Evolutionary conservation across 1,140 invertebrate genomes (phyloP).

Genomic region (Whitmania pigra): DNA sequence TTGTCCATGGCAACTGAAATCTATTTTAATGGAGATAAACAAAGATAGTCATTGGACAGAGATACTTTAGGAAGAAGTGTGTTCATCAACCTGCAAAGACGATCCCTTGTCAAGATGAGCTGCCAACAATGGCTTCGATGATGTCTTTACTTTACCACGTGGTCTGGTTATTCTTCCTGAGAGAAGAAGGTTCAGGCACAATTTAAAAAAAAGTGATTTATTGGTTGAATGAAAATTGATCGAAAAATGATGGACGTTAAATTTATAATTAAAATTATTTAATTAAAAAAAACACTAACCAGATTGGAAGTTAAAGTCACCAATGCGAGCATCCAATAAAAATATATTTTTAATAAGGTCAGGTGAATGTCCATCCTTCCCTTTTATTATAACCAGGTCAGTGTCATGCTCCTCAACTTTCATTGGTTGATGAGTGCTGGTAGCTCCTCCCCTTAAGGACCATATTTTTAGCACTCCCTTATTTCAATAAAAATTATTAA

Average conservation of each 20-base stretch:
- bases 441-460: not conserved
- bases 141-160: not conserved
- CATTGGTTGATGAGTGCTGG: not conserved
- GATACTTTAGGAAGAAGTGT: not conserved
- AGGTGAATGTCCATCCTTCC: not conserved
- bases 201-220: not conserved
- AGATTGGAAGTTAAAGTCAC: not conserved
- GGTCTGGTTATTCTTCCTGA: not conserved
- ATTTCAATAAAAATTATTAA: slow-evolving; percentile 1
- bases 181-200: not conserved
- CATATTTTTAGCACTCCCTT: not conserved
- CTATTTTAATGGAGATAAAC: not conserved
- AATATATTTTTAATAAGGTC: not conserved
- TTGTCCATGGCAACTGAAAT: not conserved
- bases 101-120: not conserved
- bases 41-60: not conserved
- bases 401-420: not conserved
- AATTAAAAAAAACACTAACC: not conserved
- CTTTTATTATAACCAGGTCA: not conserved
- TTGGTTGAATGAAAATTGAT: not conserved
- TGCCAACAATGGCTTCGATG: not conserved
- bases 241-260: not conserved
- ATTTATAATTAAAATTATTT: not conserved
- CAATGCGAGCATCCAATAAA: not conserved
- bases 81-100: not conserved